phyloP scores from a whole-genome alignment of 2,888 invertebrate species.

The Hoplodrina ambigua region DNA sequence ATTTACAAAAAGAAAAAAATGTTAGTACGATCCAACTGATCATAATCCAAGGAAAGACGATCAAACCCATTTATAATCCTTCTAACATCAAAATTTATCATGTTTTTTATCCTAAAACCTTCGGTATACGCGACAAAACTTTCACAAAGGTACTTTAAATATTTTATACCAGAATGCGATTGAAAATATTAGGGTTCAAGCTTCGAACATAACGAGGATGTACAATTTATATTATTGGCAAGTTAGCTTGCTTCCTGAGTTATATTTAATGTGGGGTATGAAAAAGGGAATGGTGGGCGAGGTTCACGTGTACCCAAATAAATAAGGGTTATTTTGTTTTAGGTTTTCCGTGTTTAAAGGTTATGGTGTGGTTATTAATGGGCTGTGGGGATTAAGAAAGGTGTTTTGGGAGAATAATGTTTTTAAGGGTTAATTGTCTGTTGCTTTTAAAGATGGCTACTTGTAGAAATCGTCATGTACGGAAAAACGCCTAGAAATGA shows the following conservation, averaged over 20 bases:
- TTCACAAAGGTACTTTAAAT: conserved; percentile 4
- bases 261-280: conserved; percentile 19
- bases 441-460: too few relatives aligned
- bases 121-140: not conserved
- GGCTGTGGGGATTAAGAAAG: conserved; percentile 1
- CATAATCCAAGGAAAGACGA: not conserved
- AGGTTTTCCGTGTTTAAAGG: not conserved
- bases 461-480: too few relatives aligned
- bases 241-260: conserved; percentile 21
- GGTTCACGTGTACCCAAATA: conserved; percentile 32
- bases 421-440: not conserved
- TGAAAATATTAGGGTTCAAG: conserved; percentile 11
- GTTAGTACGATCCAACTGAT: not conserved
- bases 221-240: conserved; percentile 29
- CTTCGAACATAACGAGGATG: not conserved
- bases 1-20: too few relatives aligned
- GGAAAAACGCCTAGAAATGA: too few relatives aligned
- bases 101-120: not conserved
- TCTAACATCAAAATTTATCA: not conserved
- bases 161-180: conserved; percentile 20
- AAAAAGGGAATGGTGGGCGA: conserved; percentile 8
- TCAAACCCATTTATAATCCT: not conserved
- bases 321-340: conserved; percentile 25
- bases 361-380: conserved; percentile 8
- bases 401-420: not conserved